phyloP scores from a whole-genome alignment of 2,113 vertebrate genomes.

The Nestor notabilis region DNA sequence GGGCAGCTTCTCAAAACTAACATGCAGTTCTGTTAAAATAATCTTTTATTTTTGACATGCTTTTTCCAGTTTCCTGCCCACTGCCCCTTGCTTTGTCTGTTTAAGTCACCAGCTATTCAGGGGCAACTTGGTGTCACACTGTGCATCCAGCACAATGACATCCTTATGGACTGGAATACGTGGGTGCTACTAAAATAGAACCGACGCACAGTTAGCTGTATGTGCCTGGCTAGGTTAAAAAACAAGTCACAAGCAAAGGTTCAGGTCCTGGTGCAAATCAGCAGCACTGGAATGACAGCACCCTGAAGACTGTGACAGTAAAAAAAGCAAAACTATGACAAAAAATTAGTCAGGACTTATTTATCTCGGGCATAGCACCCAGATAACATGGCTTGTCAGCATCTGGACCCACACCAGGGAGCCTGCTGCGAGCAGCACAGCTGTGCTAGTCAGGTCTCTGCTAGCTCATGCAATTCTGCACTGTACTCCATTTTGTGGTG shows the following conservation, averaged over 20 bases:
- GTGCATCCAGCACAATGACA: neutral
- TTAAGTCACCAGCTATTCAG: neutral
- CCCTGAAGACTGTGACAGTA: neutral
- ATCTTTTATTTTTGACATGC: neutral
- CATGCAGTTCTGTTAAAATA: neutral
- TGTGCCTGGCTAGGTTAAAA: neutral
- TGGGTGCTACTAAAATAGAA: neutral
- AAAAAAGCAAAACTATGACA: too few species aligned
- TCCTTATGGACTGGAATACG: neutral
- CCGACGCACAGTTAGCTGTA: neutral
- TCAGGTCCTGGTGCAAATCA: neutral
- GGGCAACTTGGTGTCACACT: neutral
- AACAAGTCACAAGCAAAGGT: neutral
- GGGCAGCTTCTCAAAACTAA: neutral
- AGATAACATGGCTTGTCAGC: fast-evolving
- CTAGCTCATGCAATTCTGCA: neutral
- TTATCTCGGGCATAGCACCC: neutral
- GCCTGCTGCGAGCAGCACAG: neutral
- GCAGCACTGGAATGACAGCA: neutral
- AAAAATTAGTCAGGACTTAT: neutral
- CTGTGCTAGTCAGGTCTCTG: neutral
- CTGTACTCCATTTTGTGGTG: neutral
- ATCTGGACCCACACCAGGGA: neutral
- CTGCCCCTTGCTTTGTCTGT: neutral
- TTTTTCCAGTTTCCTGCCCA: neutral